A percentile compares a stretch with the other conserved stretches of the same genome.
Evolutionary conservation across 2,888 invertebrate genomes (phyloP).

Genomic region (Cheilosia vernalis): DNA sequence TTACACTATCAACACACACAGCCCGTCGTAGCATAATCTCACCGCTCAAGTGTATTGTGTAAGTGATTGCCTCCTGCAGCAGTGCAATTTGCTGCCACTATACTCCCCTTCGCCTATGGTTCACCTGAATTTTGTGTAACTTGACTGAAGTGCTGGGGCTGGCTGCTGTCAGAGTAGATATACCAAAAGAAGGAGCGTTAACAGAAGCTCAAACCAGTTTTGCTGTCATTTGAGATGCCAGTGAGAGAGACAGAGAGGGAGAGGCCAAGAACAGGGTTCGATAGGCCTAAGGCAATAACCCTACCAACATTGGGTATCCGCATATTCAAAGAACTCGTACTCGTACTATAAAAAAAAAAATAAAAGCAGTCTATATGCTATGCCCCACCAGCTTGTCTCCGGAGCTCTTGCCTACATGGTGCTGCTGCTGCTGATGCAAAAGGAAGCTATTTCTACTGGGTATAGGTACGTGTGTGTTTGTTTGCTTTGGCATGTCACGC

Average conservation of each 20-base stretch:
- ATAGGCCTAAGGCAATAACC: slow-evolving; percentile 55
- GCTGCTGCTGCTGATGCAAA: slow-evolving; percentile 4
- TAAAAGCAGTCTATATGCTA: neutral
- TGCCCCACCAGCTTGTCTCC: slow-evolving; percentile 30
- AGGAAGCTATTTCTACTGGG: slow-evolving; percentile 22
- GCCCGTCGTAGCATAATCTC: neutral
- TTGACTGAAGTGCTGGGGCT: slow-evolving; percentile 8
- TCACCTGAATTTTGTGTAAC: slow-evolving; percentile 53
- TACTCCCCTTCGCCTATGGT: neutral
- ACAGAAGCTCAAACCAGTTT: slow-evolving; percentile 44
- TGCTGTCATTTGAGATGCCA: slow-evolving; percentile 18
- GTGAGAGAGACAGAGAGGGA: neutral
- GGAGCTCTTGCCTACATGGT: neutral
- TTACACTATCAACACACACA: slow-evolving; percentile 21
- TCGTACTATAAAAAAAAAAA: slow-evolving; percentile 7
- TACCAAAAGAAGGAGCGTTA: slow-evolving; percentile 14
- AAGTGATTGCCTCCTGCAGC: slow-evolving; percentile 66
- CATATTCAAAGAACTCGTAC: slow-evolving; percentile 3
- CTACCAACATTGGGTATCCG: slow-evolving; percentile 16
- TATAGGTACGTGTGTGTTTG: slow-evolving; percentile 1
- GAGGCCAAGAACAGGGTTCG: slow-evolving; percentile 39
- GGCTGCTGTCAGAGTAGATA: slow-evolving; percentile 28
- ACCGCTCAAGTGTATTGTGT: slow-evolving; percentile 1
- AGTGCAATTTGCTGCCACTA: slow-evolving; percentile 61
- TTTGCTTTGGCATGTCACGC: slow-evolving; percentile 45